Percentiles rank a stretch among this genome's conserved stretches.
Conservation (phyloP, 2,113 vertebrate species). For the Corydoras maculifer region DNA sequence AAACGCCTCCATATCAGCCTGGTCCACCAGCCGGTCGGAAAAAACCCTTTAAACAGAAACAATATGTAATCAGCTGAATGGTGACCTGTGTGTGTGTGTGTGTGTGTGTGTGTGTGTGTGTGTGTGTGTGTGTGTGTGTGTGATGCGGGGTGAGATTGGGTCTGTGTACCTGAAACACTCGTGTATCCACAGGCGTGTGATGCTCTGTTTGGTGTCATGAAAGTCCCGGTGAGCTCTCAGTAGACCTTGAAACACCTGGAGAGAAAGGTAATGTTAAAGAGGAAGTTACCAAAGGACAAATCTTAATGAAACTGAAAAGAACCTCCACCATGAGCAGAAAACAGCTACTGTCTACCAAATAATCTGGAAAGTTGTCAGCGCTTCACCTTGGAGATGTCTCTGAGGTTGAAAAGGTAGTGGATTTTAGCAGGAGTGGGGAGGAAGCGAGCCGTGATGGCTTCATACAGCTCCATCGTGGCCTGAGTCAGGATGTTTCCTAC, state of each 20-base stretch:
- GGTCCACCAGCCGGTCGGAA: conserved; percentile 78
- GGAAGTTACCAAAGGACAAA: not conserved
- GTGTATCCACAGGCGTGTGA: conserved; percentile 81
- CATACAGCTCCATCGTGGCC: conserved; percentile 78
- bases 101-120: no score
- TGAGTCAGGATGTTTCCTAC: conserved; percentile 69
- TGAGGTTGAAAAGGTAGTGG: conserved; percentile 88
- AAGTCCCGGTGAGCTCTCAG: conserved; percentile 75
- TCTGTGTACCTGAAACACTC: conserved; percentile 79
- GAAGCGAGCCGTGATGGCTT: conserved; percentile 67
- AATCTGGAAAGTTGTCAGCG: not conserved
- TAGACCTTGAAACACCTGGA: conserved; percentile 83
- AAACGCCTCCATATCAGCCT: conserved; percentile 71
- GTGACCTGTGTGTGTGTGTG: not conserved
- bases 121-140: no score
- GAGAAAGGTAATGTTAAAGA: not conserved
- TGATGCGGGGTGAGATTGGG: no score
- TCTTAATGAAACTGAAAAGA: not conserved
- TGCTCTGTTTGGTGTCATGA: conserved; percentile 73
- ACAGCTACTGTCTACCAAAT: not conserved
- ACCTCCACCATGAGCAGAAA: not conserved
- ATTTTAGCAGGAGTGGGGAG: conserved; percentile 81
- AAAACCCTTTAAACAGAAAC: conserved; percentile 71
- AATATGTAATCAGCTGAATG: not conserved
- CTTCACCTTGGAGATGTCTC: conserved; percentile 83